Conservation (phyloP, 2,113 vertebrate species). For the Sinocyclocheilus grahami region DNA sequence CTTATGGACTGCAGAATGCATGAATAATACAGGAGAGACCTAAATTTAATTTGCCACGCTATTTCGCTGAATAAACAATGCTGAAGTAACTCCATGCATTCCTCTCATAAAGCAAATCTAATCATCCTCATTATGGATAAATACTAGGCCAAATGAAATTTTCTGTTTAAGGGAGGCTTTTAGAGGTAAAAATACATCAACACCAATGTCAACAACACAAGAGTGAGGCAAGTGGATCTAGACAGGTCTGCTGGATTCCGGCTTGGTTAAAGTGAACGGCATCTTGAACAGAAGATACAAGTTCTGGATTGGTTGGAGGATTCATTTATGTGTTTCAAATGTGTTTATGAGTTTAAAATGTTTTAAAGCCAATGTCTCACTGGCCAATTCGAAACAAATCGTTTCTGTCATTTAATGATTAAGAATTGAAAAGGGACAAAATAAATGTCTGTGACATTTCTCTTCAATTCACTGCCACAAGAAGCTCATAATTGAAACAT, state of each 20-base stretch:
- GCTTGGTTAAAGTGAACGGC: neutral
- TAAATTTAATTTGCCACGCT: slow-evolving; percentile 20
- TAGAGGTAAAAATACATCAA: slow-evolving; percentile 37
- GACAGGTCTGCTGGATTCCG: neutral
- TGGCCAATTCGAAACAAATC: no score
- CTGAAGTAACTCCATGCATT: neutral
- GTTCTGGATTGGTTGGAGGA: neutral
- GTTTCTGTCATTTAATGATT: neutral
- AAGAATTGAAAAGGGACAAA: neutral
- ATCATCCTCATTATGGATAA: slow-evolving; percentile 24
- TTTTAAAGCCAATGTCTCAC: no score
- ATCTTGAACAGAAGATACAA: neutral
- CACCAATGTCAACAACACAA: slow-evolving; percentile 21
- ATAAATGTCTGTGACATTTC: neutral
- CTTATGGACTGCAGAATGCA: neutral
- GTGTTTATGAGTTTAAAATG: neutral
- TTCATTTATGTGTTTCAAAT: slow-evolving; percentile 1
- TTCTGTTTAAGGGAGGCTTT: slow-evolving; percentile 43
- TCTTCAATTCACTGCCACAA: neutral
- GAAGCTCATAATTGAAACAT: slow-evolving; percentile 19
- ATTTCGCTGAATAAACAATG: slow-evolving; percentile 32
- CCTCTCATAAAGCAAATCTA: slow-evolving; percentile 30
- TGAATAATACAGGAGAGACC: neutral
- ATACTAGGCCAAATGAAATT: slow-evolving; percentile 31
- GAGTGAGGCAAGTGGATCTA: slow-evolving; percentile 16